These are phyloP conservation scores for Eubucco bourcierii DNA, from an alignment of 2,113 vertebrate species.

Conservation along the genomic window DNA sequence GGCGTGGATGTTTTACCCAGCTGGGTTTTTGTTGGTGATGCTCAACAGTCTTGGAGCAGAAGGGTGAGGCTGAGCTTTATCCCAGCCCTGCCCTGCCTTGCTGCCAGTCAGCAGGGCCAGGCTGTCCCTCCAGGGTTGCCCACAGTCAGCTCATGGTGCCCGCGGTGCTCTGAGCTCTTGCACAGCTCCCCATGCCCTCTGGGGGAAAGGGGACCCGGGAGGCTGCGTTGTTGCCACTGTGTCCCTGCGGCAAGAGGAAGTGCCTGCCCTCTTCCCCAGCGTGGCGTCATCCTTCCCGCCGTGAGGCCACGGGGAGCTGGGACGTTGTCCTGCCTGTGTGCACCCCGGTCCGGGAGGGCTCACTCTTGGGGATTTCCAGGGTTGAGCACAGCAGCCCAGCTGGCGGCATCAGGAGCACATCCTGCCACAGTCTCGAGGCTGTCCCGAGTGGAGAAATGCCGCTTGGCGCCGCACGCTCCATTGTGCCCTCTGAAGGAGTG, in stretches of 20 bases:
- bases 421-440: background rate
- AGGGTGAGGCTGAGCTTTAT: background rate
- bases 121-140: accelerated
- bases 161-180: accelerated
- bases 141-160: accelerated
- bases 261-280: background rate
- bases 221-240: accelerated
- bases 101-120: background rate
- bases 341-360: background rate
- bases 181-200: background rate
- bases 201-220: background rate
- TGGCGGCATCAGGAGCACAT: background rate
- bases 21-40: background rate
- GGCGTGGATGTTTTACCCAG: accelerated
- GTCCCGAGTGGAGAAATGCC: background rate
- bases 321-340: background rate
- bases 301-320: accelerated
- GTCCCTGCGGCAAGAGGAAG: conserved; percentile 30
- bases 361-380: background rate
- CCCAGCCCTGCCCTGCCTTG: background rate
- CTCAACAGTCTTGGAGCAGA: background rate
- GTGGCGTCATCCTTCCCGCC: background rate
- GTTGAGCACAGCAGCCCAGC: background rate
- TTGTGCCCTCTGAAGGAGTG: background rate
- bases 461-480: accelerated